A percentile compares a stretch with the other conserved stretches of the same genome.
These are phyloP conservation scores for Artemia franciscana DNA, from an alignment of 1,140 invertebrate species.

Conservation along the genomic window DNA sequence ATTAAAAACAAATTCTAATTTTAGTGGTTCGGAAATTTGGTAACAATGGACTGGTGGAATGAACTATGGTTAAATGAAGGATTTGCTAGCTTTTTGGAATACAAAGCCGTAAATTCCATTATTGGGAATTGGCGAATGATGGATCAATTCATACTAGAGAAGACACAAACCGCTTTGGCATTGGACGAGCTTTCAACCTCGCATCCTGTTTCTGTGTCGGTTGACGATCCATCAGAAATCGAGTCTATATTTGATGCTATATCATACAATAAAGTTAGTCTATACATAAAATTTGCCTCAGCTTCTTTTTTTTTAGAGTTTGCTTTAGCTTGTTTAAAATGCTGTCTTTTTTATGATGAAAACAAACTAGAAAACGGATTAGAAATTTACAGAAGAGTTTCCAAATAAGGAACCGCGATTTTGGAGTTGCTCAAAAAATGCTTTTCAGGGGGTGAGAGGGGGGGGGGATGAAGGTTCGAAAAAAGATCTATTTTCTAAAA, in stretches of 20 bases:
- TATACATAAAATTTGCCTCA: too few species aligned
- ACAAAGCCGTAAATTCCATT: conserved; percentile 35
- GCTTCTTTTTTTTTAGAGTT: too few species aligned
- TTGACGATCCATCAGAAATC: conserved; percentile 55
- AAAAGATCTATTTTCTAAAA: too few species aligned
- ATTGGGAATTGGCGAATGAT: conserved; percentile 42
- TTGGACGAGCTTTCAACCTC: conserved; percentile 49
- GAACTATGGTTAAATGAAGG: conserved; percentile 75
- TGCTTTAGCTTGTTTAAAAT: too few species aligned
- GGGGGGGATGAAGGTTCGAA: too few species aligned
- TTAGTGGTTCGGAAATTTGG: conserved; percentile 70
- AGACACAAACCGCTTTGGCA: conserved; percentile 41
- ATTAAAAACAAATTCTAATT: too few species aligned
- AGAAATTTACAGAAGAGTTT: too few species aligned
- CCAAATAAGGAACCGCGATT: too few species aligned
- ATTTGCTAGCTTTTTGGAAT: conserved; percentile 57
- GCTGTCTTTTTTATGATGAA: too few species aligned
- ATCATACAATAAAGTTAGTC: conserved; percentile 52
- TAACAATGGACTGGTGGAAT: conserved; percentile 67
- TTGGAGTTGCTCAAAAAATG: too few species aligned
- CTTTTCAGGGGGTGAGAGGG: too few species aligned
- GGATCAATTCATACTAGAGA: conserved; percentile 47
- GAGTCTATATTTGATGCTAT: conserved; percentile 68
- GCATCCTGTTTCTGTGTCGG: conserved; percentile 55
- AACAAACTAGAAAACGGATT: too few species aligned